Percentiles rank a stretch among this genome's conserved stretches.
Conservation (phyloP, 2,888 invertebrate species). For the Euclidia mi region DNA sequence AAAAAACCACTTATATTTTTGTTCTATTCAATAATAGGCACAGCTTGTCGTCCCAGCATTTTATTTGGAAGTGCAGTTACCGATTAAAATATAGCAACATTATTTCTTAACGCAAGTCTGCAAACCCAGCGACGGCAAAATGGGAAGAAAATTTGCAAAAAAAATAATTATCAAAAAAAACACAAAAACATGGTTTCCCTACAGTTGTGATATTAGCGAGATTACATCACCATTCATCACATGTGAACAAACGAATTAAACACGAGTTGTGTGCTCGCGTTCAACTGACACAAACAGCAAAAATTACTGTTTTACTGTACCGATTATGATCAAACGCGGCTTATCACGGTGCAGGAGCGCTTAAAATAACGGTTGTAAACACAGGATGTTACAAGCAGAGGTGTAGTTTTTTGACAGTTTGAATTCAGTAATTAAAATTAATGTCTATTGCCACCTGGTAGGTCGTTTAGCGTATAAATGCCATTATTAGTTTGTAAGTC, state of each 20-base stretch:
- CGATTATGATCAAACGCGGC: neutral
- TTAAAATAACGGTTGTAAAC: neutral
- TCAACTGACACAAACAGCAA: constrained; percentile 8
- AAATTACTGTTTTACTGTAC: constrained; percentile 5
- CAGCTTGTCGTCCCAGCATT: too few relatives aligned
- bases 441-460: too few relatives aligned
- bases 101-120: too few relatives aligned
- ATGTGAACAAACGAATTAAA: constrained; percentile 21
- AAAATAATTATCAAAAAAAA: neutral
- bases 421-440: neutral
- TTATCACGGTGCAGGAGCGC: neutral
- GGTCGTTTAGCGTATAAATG: too few relatives aligned
- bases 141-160: too few relatives aligned
- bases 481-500: too few relatives aligned
- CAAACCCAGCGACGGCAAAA: too few relatives aligned
- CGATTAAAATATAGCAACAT: too few relatives aligned
- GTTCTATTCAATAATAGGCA: too few relatives aligned
- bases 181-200: constrained; percentile 4
- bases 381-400: neutral
- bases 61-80: too few relatives aligned
- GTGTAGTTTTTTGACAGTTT: neutral
- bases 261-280: constrained; percentile 1
- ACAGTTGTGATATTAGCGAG: constrained; percentile 5
- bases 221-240: constrained; percentile 23
- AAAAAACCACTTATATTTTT: too few relatives aligned